phyloP scores from a whole-genome alignment of 35 echinoderm and acorn worm species.

The Acanthaster planci region DNA sequence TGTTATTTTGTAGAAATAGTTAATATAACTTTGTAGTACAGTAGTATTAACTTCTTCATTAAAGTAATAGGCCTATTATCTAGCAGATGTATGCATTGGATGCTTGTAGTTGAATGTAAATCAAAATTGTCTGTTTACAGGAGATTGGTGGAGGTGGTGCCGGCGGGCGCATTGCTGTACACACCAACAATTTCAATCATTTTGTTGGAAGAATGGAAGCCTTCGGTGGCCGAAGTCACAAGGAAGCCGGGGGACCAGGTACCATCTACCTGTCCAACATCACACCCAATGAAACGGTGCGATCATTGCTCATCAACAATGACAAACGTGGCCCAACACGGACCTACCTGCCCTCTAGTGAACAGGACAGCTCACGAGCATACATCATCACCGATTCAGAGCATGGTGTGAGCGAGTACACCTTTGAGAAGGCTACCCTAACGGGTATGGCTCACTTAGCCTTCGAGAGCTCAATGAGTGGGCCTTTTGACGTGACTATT shows the following conservation, averaged over 20 bases:
- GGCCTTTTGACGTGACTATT: conserved; percentile 17
- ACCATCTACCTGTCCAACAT: conserved; percentile 74
- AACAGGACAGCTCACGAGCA: conserved; percentile 49
- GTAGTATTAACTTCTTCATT: no score
- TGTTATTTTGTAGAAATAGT: no score
- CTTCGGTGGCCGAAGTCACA: conserved; percentile 61
- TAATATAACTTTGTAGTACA: no score
- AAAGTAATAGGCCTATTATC: no score
- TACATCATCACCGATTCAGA: conserved; percentile 38
- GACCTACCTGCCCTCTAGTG: conserved; percentile 34
- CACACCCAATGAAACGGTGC: conserved; percentile 40
- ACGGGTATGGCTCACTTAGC: conserved; percentile 51
- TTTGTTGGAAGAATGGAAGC: conserved; percentile 64
- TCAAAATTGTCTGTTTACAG: conserved; percentile 36
- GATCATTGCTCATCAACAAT: conserved; percentile 62
- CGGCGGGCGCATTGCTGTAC: conserved; percentile 76
- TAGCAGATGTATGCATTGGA: no score
- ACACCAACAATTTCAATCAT: conserved; percentile 39
- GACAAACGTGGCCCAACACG: conserved; percentile 38
- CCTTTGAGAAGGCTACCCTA: conserved; percentile 42
- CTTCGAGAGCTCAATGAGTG: conserved; percentile 32
- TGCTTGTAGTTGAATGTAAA: no score
- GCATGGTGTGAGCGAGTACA: conserved; percentile 5
- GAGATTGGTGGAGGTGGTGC: conserved; percentile 85
- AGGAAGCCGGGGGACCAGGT: conserved; percentile 59